These are phyloP conservation scores for Leptopilina boulardi DNA, from an alignment of 1,140 invertebrate genomes.

Conservation along the genomic window DNA sequence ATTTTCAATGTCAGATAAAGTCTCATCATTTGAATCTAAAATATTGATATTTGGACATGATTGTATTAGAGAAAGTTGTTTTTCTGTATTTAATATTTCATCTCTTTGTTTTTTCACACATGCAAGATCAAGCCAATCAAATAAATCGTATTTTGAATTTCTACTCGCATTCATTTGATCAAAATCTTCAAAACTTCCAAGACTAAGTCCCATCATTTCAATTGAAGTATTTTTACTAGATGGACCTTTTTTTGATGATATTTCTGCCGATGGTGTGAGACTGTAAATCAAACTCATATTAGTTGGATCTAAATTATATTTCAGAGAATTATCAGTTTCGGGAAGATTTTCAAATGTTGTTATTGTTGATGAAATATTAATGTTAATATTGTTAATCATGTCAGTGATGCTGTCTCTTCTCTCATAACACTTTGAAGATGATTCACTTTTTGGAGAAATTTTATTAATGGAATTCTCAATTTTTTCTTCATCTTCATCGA, in stretches of 20 bases:
- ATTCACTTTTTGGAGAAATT: background rate
- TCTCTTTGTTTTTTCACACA: background rate
- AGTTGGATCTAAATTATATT: slow-evolving; percentile 65
- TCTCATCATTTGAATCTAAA: background rate
- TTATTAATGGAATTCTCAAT: background rate
- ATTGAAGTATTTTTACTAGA: slow-evolving; percentile 47
- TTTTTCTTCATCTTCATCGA: background rate
- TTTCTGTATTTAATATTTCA: slow-evolving; percentile 11
- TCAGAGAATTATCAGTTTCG: slow-evolving; percentile 55
- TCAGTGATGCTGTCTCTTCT: slow-evolving; percentile 63
- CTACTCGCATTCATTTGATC: background rate
- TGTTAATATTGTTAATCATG: slow-evolving; percentile 63
- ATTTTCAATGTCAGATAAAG: slow-evolving; percentile 27
- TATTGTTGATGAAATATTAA: slow-evolving; percentile 60
- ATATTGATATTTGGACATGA: background rate
- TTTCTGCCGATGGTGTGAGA: slow-evolving; percentile 60
- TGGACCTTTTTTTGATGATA: slow-evolving; percentile 13
- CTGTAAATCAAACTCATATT: slow-evolving; percentile 70
- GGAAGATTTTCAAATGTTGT: slow-evolving; percentile 48
- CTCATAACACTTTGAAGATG: slow-evolving; percentile 40
- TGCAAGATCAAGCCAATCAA: slow-evolving; percentile 30
- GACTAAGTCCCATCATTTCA: slow-evolving; percentile 27
- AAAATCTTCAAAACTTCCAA: slow-evolving; percentile 42
- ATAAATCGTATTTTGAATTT: background rate
- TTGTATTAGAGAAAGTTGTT: background rate